phyloP scores from a whole-genome alignment of 2,888 invertebrate species.

The Chymomyza fuscimana region DNA sequence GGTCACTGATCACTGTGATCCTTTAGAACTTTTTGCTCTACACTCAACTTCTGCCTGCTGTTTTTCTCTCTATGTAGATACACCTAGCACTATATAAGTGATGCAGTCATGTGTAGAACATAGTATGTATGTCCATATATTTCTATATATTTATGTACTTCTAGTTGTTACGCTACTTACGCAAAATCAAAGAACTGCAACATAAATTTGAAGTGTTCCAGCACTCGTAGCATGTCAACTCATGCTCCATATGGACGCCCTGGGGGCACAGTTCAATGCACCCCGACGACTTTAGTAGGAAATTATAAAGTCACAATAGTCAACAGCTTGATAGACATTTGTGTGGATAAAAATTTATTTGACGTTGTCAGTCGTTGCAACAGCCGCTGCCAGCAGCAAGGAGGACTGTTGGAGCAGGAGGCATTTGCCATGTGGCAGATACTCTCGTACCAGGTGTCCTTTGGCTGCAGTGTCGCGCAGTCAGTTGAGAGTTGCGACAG shows the following conservation, averaged over 20 bases:
- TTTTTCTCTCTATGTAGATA: no score
- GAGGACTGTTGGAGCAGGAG: not conserved
- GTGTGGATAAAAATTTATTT: slow-evolving; percentile 58
- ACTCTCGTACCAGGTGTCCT: not conserved
- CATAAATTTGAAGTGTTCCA: not conserved
- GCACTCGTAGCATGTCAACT: not conserved
- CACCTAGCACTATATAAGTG: no score
- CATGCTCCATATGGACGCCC: not conserved
- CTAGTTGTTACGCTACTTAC: not conserved
- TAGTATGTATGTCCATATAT: not conserved
- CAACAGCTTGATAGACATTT: slow-evolving; percentile 57
- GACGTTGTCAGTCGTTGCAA: slow-evolving; percentile 37
- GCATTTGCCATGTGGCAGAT: not conserved
- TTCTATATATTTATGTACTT: not conserved
- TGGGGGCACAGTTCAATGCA: slow-evolving; percentile 60
- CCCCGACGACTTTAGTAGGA: slow-evolving; percentile 63
- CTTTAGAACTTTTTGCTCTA: no score
- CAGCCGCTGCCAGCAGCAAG: slow-evolving; percentile 7
- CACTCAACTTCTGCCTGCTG: no score
- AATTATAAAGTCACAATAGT: slow-evolving; percentile 72
- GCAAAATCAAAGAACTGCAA: not conserved
- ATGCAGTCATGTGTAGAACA: not conserved
- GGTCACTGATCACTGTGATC: no score
- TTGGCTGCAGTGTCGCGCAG: not conserved
- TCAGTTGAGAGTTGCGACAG: slow-evolving; percentile 61